A percentile compares a stretch with the other conserved stretches of the same genome.
Evolutionary conservation across 53 echinoderm and acorn worm genomes (phyloP).

Genomic region (Astropecten irregularis): DNA sequence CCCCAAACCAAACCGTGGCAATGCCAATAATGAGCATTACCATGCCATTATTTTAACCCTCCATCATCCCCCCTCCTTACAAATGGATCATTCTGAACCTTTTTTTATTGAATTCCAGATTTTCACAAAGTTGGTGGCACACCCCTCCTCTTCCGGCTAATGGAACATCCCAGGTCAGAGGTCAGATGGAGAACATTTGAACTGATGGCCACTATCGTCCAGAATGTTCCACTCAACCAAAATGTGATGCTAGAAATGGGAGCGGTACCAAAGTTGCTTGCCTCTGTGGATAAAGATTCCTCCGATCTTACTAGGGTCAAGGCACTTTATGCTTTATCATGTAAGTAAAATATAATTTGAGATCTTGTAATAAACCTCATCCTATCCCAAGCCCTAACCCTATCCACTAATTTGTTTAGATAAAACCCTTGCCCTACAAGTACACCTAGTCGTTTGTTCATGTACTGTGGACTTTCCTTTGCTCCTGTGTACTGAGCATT

Average conservation of each 20-base stretch:
- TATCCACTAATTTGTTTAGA: too few relatives aligned
- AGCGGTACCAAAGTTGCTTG: slow-evolving; percentile 60
- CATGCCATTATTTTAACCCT: too few relatives aligned
- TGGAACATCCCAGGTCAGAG: slow-evolving; percentile 79
- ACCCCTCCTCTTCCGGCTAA: slow-evolving; percentile 58
- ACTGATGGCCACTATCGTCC: slow-evolving; percentile 74
- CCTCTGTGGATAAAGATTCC: slow-evolving; percentile 70
- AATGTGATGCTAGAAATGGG: slow-evolving; percentile 63
- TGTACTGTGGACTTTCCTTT: too few relatives aligned
- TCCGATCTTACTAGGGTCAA: slow-evolving; percentile 77
- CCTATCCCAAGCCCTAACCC: too few relatives aligned
- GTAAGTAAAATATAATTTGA: slow-evolving; percentile 57
- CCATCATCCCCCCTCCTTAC: too few relatives aligned
- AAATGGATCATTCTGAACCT: not conserved
- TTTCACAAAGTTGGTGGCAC: slow-evolving; percentile 86
- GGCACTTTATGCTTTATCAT: slow-evolving; percentile 94
- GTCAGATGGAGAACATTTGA: slow-evolving; percentile 92
- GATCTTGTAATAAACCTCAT: too few relatives aligned
- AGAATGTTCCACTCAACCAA: slow-evolving; percentile 87
- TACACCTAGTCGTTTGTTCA: too few relatives aligned
- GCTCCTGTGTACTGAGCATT: too few relatives aligned
- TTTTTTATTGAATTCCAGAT: slow-evolving; percentile 58
- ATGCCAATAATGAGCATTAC: too few relatives aligned
- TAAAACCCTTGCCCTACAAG: too few relatives aligned
- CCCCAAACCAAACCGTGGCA: too few relatives aligned